Base-by-base conservation (phyloP, 2,797 vertebrate genomes). In the Euthynnus affinis region DNA sequence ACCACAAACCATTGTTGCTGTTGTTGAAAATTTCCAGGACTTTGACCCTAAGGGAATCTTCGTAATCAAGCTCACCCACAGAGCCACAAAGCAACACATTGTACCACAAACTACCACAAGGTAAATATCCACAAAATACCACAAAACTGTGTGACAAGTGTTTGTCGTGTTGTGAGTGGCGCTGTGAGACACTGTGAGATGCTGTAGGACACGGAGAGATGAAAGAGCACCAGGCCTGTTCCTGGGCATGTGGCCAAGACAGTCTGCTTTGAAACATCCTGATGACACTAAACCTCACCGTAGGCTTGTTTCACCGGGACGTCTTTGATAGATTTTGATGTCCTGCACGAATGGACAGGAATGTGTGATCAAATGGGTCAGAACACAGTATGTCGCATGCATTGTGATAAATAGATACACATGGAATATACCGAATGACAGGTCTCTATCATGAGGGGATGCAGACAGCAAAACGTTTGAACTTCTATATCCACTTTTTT, bases 181-280 rank as follows among this genome's bases (percentile, higher is more conserved):
- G 69, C 55, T 86, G 58, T 62, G 75, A 83, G 76, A 80, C 40
- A 5, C 76, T 63, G 68, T 48, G 76, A 84, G 75, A 84, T 80
- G 69, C 78, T 81, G 71, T 62, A 13, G 74, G 81, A 70, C 61
- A 64, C 53, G 22, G 57, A 63, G 55, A 85, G 85, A 93, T 88
- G 71, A 89, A 89, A 89, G 89, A 37, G 52, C 77, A 79, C 55
- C 68, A 37, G 74, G 83, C 68, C 51, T 74, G 76, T 59, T 86
- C 67, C 86, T 52, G 76, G 87, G 86, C 68, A 0, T 17, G 20
- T 23, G 63, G 85, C 88, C 88, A 90, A 83, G 34, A 62, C 56
- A 3, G 48, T 60, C 82, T 49, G 70, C 82, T 91, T 87, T 89
- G 79, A 91, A 90, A 80, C 80, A 57, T 76, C 71, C 59, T 68